Percentiles rank a stretch among this genome's conserved stretches.
These are phyloP conservation scores for Vespertilio murinus DNA, from an alignment of 2,797 vertebrate species.

Conservation along the genomic window DNA sequence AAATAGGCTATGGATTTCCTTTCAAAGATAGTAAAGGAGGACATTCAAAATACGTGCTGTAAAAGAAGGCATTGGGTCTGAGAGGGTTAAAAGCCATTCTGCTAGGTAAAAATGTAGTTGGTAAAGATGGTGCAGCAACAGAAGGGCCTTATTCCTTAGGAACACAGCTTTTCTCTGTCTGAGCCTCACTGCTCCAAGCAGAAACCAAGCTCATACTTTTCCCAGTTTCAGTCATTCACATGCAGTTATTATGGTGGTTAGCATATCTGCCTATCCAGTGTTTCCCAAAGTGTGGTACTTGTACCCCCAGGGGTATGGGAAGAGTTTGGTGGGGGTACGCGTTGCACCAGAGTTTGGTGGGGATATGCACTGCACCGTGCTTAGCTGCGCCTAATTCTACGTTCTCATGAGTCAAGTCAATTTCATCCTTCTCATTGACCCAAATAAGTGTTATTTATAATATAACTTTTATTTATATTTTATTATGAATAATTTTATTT, in stretches of 20 bases:
- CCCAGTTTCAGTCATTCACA: background rate
- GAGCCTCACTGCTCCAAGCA: background rate
- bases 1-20: conserved; percentile 18
- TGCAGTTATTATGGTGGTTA: background rate
- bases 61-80: background rate
- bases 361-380: no score
- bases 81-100: background rate
- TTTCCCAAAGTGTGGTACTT: no score
- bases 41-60: background rate
- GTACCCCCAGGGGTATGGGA: no score
- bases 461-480: no score
- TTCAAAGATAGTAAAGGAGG: background rate
- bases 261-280: background rate
- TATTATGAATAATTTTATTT: no score
- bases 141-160: background rate
- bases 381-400: no score
- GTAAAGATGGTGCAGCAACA: background rate
- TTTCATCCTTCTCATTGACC: no score
- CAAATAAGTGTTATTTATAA: no score
- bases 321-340: no score
- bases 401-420: no score
- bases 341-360: no score
- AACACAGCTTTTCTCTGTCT: background rate
- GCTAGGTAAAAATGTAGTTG: background rate
- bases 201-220: background rate